Percentiles rank a stretch among this genome's conserved stretches.
Evolutionary conservation across 2,888 invertebrate genomes (phyloP).

Genomic region (Clistopyga incitator): DNA sequence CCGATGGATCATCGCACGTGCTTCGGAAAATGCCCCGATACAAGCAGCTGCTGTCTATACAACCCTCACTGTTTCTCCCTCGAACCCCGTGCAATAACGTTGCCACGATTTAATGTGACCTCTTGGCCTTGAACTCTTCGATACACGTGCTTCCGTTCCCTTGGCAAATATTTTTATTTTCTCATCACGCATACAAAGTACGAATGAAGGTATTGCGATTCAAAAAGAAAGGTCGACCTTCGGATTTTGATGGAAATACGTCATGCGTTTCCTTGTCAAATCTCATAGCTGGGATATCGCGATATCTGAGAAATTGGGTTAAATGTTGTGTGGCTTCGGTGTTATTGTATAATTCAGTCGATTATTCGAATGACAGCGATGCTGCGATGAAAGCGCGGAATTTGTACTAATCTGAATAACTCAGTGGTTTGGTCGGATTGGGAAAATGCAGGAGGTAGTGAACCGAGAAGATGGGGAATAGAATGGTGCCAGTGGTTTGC

Average conservation of each 20-base stretch:
- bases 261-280: too few relatives aligned
- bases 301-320: background rate
- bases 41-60: background rate
- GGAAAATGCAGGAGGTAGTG: conserved; percentile 16
- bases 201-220: too few relatives aligned
- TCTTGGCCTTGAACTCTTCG: background rate
- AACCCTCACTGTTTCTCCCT: background rate
- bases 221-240: too few relatives aligned
- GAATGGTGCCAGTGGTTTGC: background rate
- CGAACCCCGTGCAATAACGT: background rate
- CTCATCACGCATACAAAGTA: too few relatives aligned
- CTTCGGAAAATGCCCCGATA: background rate
- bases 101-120: background rate
- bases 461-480: conserved; percentile 14
- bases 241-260: too few relatives aligned
- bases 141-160: background rate
- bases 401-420: conserved; percentile 7
- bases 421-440: conserved; percentile 15
- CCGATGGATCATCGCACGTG: conserved; percentile 5
- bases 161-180: background rate
- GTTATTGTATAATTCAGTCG: conserved; percentile 1
- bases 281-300: too few relatives aligned
- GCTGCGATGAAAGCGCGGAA: background rate
- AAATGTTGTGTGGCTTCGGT: background rate
- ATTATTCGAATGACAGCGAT: background rate